phyloP scores from a whole-genome alignment of 2,797 vertebrate genomes.

The Gephyroberyx darwinii region DNA sequence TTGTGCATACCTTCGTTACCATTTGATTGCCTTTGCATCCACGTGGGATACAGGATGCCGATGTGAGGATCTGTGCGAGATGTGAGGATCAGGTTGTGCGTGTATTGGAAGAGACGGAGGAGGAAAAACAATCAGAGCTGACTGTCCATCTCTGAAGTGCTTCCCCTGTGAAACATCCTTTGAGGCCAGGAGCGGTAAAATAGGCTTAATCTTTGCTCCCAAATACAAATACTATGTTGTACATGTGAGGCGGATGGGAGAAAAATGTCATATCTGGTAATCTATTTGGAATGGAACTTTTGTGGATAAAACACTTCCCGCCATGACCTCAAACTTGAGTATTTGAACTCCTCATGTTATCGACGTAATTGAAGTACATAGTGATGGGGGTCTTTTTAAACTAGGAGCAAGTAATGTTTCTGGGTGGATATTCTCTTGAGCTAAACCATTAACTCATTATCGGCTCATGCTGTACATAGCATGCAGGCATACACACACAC shows the following conservation, averaged over 20 bases:
- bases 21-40: too few species aligned
- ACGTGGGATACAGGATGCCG: too few species aligned
- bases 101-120: too few species aligned
- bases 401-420: constrained; percentile 21
- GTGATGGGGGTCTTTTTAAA: constrained; percentile 25
- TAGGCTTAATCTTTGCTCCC: constrained; percentile 34
- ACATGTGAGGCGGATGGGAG: background rate
- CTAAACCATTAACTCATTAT: constrained; percentile 38
- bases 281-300: constrained; percentile 57
- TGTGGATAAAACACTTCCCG: constrained; percentile 54
- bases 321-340: constrained; percentile 40
- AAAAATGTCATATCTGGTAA: constrained; percentile 26
- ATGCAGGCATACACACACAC: background rate
- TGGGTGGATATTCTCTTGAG: constrained; percentile 29
- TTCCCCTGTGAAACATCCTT: background rate
- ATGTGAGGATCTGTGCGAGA: too few species aligned
- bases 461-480: constrained; percentile 16
- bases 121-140: too few species aligned
- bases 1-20: too few species aligned
- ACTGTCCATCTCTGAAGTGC: too few species aligned
- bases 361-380: constrained; percentile 29
- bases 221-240: constrained; percentile 28
- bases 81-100: too few species aligned
- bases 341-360: constrained; percentile 8
- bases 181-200: constrained; percentile 22